Base-by-base conservation (phyloP, 2,888 invertebrate genomes). In the Melangyna quadrimaculata region DNA sequence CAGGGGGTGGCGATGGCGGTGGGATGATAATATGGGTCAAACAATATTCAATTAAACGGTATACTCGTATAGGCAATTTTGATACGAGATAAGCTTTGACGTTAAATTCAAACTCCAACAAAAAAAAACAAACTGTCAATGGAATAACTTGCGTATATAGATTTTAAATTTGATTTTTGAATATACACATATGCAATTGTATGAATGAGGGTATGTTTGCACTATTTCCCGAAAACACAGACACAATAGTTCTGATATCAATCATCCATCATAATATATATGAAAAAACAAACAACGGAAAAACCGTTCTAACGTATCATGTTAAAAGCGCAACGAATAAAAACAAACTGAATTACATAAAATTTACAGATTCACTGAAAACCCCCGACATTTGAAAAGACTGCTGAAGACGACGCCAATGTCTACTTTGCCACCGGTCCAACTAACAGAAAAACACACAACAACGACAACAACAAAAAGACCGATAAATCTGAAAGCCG, bases 291-390 rank as follows among this genome's bases (percentile, higher is more conserved):
- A 70, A 45, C 43, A 67, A 79, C 59, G 55, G n/a, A n/a, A 77
- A 81, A 75, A 77, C 80, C 86, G 81, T 78, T 70, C 77, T 67
- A 87, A 78, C 73, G 87, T 83, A 78, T 73, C 87, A 87, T 87
- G 87, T 88, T 87, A 78, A 87, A 83, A 81, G 88, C 87, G 87
- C 88, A 87, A 87, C 88, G 88, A 87, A 88, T 88, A 87, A 88
- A 88, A 88, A 88, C 87, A 88, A 87, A 88, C 88, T 88, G 88
- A 88, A 88, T 87, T 87, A 80, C 87, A 81, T 87, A 75, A 80
- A 87, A 77, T 74, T 70, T 71, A 65, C 69, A 77, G 86, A 86
- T 87, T 87, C 82, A 57, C 29, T 74, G 74, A 70, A 78, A 74
- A 78, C 78, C 74, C 82, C 74, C 32, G 53, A 65, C 57, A 55